phyloP scores from a whole-genome alignment of 2,888 invertebrate species.

The Caradrina kadenii region DNA sequence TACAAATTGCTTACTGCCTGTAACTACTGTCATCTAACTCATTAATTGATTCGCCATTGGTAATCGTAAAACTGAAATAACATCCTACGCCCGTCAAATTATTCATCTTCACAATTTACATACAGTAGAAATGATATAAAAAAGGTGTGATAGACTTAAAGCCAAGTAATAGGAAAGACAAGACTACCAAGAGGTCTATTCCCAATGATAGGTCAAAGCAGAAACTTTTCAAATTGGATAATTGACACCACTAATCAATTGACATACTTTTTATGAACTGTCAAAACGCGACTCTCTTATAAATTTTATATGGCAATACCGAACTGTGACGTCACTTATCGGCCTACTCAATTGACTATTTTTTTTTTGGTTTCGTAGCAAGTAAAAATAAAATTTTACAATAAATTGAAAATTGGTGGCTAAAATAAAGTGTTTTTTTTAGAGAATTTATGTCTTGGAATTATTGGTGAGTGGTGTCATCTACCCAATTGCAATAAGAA shows the following conservation, averaged over 20 bases:
- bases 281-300: too few relatives aligned
- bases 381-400: too few relatives aligned
- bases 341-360: too few relatives aligned
- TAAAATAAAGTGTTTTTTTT: too few relatives aligned
- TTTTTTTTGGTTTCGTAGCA: too few relatives aligned
- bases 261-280: too few relatives aligned
- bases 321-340: too few relatives aligned
- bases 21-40: constrained; percentile 73
- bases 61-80: constrained; percentile 54
- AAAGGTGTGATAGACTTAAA: constrained; percentile 46
- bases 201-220: constrained; percentile 17
- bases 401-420: too few relatives aligned
- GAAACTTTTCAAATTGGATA: neutral
- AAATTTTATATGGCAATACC: too few relatives aligned
- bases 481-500: constrained; percentile 23
- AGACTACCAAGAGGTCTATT: constrained; percentile 40
- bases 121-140: constrained; percentile 15
- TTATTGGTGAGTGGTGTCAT: too few relatives aligned
- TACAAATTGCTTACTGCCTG: constrained; percentile 80
- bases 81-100: constrained; percentile 51
- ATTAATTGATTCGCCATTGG: constrained; percentile 52
- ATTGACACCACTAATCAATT: too few relatives aligned
- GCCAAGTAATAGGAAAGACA: constrained; percentile 38
- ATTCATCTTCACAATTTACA: constrained; percentile 49
- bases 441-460: too few relatives aligned